Evolutionary conservation across 2,888 invertebrate genomes (phyloP).

Genomic region (Leptothorax acervorum): DNA sequence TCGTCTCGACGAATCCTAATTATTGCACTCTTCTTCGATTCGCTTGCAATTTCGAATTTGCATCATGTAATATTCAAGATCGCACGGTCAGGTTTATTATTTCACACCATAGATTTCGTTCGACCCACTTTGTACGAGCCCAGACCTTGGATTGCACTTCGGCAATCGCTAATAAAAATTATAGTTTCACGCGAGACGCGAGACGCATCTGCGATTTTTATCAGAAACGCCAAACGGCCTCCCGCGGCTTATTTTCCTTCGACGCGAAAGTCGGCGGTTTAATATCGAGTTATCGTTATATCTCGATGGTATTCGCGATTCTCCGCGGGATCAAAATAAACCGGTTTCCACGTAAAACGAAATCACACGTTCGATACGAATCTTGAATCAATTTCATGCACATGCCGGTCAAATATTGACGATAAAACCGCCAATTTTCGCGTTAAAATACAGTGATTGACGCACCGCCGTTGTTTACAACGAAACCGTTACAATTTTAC

Average conservation of each 20-base stretch:
- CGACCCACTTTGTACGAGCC: constrained; percentile 32
- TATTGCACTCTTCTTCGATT: constrained; percentile 13
- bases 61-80: constrained; percentile 13
- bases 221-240: constrained; percentile 10
- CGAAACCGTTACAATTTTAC: not conserved
- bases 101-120: constrained; percentile 61
- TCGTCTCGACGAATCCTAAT: constrained; percentile 37
- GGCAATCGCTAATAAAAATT: constrained; percentile 4
- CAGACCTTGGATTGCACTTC: constrained; percentile 20
- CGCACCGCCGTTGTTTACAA: not conserved
- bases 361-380: constrained; percentile 12
- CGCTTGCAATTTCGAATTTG: constrained; percentile 38
- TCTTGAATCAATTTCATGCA: constrained; percentile 36
- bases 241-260: constrained; percentile 52
- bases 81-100: constrained; percentile 63
- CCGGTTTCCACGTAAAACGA: constrained; percentile 31
- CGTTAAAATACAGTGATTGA: constrained; percentile 24
- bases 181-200: not conserved
- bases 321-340: constrained; percentile 66
- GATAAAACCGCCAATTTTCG: constrained; percentile 8
- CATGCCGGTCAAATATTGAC: constrained; percentile 1
- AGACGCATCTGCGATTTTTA: constrained; percentile 21
- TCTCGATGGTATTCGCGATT: constrained; percentile 33
- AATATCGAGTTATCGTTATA: constrained; percentile 35
- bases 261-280: constrained; percentile 18